Evolutionary conservation across 2,113 vertebrate genomes (phyloP), one percentile per base, ranked within the genome.

Genomic region (Dicerorhinus sumatrensis): DNA sequence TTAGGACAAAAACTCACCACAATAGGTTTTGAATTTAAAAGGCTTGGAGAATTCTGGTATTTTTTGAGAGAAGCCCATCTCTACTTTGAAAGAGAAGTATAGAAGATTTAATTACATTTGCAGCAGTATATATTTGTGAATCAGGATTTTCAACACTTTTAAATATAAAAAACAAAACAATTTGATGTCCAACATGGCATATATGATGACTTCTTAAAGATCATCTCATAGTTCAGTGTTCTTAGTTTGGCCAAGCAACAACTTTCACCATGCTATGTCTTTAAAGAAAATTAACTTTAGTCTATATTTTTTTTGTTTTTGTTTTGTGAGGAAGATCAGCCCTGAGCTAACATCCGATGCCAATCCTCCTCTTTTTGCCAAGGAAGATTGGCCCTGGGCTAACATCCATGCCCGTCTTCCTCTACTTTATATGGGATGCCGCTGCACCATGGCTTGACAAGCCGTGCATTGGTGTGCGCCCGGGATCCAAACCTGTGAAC

Each of bases 91-190:
- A 95, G 39, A 42, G 39, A 84, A 88, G 60, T 81, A 18, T 72
- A n/a, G 16, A 91, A 88, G 3, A 6, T 73, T 94, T 80, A 87
- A 31, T 93, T 79, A 83, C 2, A 67, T 91, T 93, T 91, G 67
- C 39, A 80, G 39, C 36, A 86, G 60, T 48, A 80, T 80, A 31
- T 86, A 54, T 84, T 63, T 85, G 27, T 80, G 46, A 69, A 8
- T 69, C 12, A 62, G 31, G 48, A 65, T 89, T 90, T 95, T 75
- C 27, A 89, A 85, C 17, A 62, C 65, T 92, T 89, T 42, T 88
- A 51, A 69, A 89, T n/a, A 18, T n/a, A 75, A n/a, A n/a, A 91
- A 81, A 89, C 62, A 86, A 86, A 60, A 5, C 54, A 79, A 54
- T 51, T 73, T 69, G 29, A 33, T 93, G 12, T 79, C 4, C 23